Conservation (phyloP, 2,888 invertebrate genomes). For the Adineta ricciae region DNA sequence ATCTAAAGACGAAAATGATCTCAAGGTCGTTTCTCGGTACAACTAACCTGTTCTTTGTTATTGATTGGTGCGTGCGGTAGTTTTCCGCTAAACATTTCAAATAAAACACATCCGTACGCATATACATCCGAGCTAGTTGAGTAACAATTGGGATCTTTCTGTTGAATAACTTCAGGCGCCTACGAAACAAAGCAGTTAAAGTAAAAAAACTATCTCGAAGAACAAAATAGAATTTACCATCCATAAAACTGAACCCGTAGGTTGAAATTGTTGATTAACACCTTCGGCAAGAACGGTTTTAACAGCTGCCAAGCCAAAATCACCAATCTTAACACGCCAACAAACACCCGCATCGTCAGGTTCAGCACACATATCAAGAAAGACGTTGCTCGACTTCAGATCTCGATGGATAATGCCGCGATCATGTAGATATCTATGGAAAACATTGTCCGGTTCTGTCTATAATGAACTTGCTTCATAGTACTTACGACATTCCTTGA, state of each 20-base stretch:
- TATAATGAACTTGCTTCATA: not conserved
- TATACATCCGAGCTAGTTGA: slow-evolving; percentile 98
- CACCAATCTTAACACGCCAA: slow-evolving; percentile 94
- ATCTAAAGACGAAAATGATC: not conserved
- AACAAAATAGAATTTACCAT: slow-evolving; percentile 61
- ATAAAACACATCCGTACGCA: slow-evolving; percentile 92
- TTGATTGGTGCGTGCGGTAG: slow-evolving; percentile 64
- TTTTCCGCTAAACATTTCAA: slow-evolving; percentile 80
- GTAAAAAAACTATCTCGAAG: too few relatives aligned
- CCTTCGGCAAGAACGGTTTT: slow-evolving; percentile 82
- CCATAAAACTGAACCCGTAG: slow-evolving; percentile 77
- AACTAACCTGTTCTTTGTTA: slow-evolving; percentile 27
- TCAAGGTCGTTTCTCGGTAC: not conserved
- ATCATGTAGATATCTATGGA: slow-evolving; percentile 64
- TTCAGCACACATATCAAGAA: slow-evolving; percentile 38
- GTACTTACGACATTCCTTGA: slow-evolving; percentile 79
- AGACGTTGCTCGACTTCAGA: slow-evolving; percentile 78
- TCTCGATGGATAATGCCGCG: slow-evolving; percentile 96
- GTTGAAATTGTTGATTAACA: slow-evolving; percentile 66
- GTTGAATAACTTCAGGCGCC: slow-evolving; percentile 95
- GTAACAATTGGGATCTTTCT: slow-evolving; percentile 90
- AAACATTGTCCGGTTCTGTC: not conserved
- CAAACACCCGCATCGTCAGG: slow-evolving; percentile 11
- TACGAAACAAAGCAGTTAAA: slow-evolving; percentile 37
- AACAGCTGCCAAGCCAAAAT: slow-evolving; percentile 90